phyloP scores from a whole-genome alignment of 2,113 vertebrate species.

The Loxodonta africana region DNA sequence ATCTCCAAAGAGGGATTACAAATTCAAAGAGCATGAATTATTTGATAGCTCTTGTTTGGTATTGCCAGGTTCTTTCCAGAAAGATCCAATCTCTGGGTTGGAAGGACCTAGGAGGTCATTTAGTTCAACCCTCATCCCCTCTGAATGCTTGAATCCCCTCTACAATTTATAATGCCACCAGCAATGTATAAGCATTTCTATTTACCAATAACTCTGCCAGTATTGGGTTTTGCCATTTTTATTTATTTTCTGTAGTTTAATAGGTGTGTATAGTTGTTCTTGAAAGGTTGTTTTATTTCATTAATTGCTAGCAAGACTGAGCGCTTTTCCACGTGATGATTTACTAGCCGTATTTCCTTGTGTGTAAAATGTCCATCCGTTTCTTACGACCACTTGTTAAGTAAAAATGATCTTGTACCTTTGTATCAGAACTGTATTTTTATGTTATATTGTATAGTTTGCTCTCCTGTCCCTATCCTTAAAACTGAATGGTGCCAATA shows the following conservation, averaged over 20 bases:
- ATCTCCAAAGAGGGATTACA: conserved; percentile 74
- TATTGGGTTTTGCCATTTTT: conserved; percentile 76
- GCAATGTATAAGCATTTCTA: conserved; percentile 80
- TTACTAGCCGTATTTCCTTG: conserved; percentile 66
- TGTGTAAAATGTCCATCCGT: conserved; percentile 72
- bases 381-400: conserved; percentile 79
- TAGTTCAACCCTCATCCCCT: conserved; percentile 50
- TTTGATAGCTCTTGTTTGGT: conserved; percentile 83
- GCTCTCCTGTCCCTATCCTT: conserved; percentile 82
- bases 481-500: conserved; percentile 87
- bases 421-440: conserved; percentile 87
- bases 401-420: conserved; percentile 75
- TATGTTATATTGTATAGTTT: conserved; percentile 86
- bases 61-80: conserved; percentile 81
- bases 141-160: conserved; percentile 80
- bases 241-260: conserved; percentile 80
- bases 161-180: conserved; percentile 81
- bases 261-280: conserved; percentile 69
- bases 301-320: conserved; percentile 70
- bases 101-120: conserved; percentile 78
- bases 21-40: conserved; percentile 83
- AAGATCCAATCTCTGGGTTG: conserved; percentile 78
- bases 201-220: conserved; percentile 76
- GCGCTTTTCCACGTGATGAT: conserved; percentile 72
- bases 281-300: conserved; percentile 72